phyloP scores from a whole-genome alignment of 2,113 vertebrate genomes.

The Chaetorhynchus papuensis region DNA sequence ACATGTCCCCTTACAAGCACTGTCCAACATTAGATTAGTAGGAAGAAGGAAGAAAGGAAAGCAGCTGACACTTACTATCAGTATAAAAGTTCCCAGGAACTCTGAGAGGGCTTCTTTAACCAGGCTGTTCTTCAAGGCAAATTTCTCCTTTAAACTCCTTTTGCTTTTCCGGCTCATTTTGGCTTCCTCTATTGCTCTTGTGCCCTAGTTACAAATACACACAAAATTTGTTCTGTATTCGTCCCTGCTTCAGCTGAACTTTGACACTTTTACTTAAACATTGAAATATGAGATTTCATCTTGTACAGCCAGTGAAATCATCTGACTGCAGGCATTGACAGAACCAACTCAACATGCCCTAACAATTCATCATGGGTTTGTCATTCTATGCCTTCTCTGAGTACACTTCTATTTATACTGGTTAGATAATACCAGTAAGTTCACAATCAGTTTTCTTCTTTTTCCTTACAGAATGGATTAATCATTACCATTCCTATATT shows the following conservation, averaged over 20 bases:
- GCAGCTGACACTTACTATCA: slow-evolving; percentile 88
- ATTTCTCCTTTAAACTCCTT: slow-evolving; percentile 77
- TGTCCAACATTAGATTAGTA: slow-evolving; percentile 27
- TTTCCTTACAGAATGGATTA: slow-evolving; percentile 42
- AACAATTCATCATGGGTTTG: slow-evolving; percentile 51
- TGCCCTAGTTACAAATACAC: slow-evolving; percentile 36
- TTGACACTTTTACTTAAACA: slow-evolving; percentile 61
- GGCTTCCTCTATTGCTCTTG: slow-evolving; percentile 51
- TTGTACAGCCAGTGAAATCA: slow-evolving; percentile 36
- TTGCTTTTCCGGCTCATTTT: slow-evolving; percentile 71
- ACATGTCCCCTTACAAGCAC: neutral
- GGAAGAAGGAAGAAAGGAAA: slow-evolving; percentile 55
- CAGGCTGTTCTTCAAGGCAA: slow-evolving; percentile 80
- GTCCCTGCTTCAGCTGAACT: slow-evolving; percentile 51
- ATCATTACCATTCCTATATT: slow-evolving; percentile 63
- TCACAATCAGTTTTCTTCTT: slow-evolving; percentile 1
- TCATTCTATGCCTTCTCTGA: slow-evolving; percentile 21
- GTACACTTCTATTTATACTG: slow-evolving; percentile 44
- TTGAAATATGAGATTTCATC: slow-evolving; percentile 54
- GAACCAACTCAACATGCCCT: slow-evolving; percentile 48
- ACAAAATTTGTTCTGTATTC: slow-evolving; percentile 34
- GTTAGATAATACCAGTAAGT: slow-evolving; percentile 27
- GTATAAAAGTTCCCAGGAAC: slow-evolving; percentile 89
- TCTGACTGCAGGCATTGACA: slow-evolving; percentile 46
- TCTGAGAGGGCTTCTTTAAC: slow-evolving; percentile 89